phyloP scores from a whole-genome alignment of 2,888 invertebrate genomes.

The Sinodicranocentrus sp. region DNA sequence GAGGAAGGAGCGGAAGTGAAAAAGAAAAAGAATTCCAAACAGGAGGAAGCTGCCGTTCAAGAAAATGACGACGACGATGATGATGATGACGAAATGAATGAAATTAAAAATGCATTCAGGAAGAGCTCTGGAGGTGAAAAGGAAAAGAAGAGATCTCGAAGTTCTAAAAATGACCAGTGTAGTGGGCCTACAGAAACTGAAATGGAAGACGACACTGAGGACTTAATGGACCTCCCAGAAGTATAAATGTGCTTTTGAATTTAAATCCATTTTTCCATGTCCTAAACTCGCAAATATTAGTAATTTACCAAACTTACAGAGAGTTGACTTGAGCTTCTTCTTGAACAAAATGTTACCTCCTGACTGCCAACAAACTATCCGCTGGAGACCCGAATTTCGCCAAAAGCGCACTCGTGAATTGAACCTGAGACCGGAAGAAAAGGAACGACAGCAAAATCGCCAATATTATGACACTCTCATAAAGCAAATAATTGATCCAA shows the following conservation, averaged over 20 bases:
- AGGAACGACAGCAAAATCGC: constrained; percentile 23
- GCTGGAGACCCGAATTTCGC: constrained; percentile 37
- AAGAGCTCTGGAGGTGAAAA: constrained; percentile 1
- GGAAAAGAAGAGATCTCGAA: neutral
- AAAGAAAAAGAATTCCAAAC: no score
- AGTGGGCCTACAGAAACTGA: neutral
- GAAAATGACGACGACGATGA: constrained; percentile 32
- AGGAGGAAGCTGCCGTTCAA: neutral
- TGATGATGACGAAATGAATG: constrained; percentile 10
- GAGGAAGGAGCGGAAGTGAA: no score
- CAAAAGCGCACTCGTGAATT: constrained; percentile 35
- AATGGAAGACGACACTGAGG: constrained; percentile 37
- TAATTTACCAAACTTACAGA: constrained; percentile 16
- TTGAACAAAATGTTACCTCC: constrained; percentile 60
- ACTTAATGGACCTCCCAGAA: constrained; percentile 51
- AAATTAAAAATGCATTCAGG: constrained; percentile 23
- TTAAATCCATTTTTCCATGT: neutral
- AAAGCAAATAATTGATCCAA: constrained; percentile 58
- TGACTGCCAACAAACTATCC: constrained; percentile 64
- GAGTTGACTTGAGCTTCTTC: constrained; percentile 59
- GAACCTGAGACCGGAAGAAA: constrained; percentile 10
- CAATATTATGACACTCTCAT: constrained; percentile 41
- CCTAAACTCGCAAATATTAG: neutral
- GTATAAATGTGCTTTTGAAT: constrained; percentile 16
- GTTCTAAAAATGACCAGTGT: neutral